Evolutionary conservation across 2,888 invertebrate species (phyloP), one percentile per base, ranked within the genome.

Genomic region (Leptinotarsa juncta): DNA sequence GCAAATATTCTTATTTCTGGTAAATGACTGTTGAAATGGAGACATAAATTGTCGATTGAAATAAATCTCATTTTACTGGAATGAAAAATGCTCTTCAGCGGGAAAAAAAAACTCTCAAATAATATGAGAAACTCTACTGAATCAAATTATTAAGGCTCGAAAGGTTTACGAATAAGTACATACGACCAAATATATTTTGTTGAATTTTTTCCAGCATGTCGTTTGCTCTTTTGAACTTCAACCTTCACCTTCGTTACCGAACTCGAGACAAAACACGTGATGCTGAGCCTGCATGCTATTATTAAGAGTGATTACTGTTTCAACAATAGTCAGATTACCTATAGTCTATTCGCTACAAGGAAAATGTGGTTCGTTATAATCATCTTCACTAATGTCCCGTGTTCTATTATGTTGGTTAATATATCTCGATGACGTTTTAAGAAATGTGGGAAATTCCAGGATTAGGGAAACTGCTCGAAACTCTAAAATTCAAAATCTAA

Each of bases 181-280:
- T 51, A 51, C 16, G 5, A 42, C 32, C 42, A 16, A 5, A 62
- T n/a, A 1, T 32, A 32, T 26, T 42, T 42, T 42, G 10, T 42
- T 42, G 42, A 62, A 5, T 62, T 32, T n/a, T 32, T 32, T 32
- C 62, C 62, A 10, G 18, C 32, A 62, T n/a, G 32, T 62, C 32
- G 62, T n/a, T 42, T 62, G 62, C 32, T 62, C 32, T 62, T 62
- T 32, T 62, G 32, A 62, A 15, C 62, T 62, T 0, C 18, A 42
- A 62, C 62, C 62, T 62, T 62, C 62, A 62, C 62, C 62, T 62
- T 51, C 62, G 62, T 15, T 26, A 62, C 32, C 32, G 15, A 62
- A 62, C 62, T 62, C 62, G 62, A 62, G 62, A 62, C 62, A 62
- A 62, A 62, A 62, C 62, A 62, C 62, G 32, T 42, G 62, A 32